Base-by-base conservation (phyloP, 1,140 invertebrate genomes). In the Aphaenogaster rudis region DNA sequence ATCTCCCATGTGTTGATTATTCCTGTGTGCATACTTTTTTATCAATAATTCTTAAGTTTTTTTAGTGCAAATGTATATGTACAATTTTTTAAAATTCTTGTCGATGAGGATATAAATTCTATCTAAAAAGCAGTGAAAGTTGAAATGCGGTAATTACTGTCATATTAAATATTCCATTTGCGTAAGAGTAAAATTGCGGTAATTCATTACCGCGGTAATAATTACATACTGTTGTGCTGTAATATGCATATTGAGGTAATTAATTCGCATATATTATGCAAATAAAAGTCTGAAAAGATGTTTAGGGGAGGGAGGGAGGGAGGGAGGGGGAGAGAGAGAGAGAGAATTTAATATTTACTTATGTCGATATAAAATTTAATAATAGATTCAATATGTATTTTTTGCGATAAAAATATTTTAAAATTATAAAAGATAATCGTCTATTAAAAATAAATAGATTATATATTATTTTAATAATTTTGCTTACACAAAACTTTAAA, bases 101-200 rank as follows among this genome's bases (percentile, higher is more conserved):
- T 74, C 39, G 5, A 71, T 21, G 13, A 39, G 5, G 2, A 82
- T 76, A 48, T 61, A 63, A 33, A 71, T 57, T 9, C 17, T 17
- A 17, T n/a, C 6, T 57, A 33, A 82, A 82, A 48, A 67, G 4
- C 39, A 63, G 67, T 82, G 54, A 61, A 84, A 84, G 69, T 80
- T 42, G 13, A 74, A 76, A 17, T 50, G 11, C 11, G 28, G 42
- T 84, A 74, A 84, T 76, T 61, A 74, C 45, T 61, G 54, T 17
- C 28, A 15, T 36, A 84, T 82, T 82, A 48, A 59, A 74, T 61
- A 84, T 74, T 84, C 42, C 28, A 74, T 45, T 63, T 61, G 54
- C 69, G 33, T 61, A 74, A 74, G 69, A 76, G 67, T 84, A 57
- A 84, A 76, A 84, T 84, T 74, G 42, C 28, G 33, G n/a, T 76